phyloP scores from a whole-genome alignment of 2,888 invertebrate genomes.

The Leptinotarsa juncta region DNA sequence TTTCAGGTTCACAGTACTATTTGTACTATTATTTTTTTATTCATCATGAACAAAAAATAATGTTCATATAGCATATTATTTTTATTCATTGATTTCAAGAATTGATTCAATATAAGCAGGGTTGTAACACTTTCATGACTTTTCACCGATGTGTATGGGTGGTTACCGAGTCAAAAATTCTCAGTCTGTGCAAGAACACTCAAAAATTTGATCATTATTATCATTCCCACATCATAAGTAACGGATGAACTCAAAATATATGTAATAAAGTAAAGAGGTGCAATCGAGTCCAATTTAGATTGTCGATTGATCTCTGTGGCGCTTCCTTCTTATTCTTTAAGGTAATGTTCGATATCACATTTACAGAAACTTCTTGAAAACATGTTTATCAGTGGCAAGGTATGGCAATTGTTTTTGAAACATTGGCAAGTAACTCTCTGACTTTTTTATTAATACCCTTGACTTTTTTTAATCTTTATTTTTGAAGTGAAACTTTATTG shows the following conservation, averaged over 20 bases:
- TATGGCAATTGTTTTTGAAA: neutral
- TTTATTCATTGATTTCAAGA: neutral
- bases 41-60: too few species aligned
- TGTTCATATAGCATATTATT: too few species aligned
- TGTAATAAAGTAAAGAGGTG: neutral
- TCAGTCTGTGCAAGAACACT: neutral
- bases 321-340: too few species aligned
- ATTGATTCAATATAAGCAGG: neutral
- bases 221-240: neutral
- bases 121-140: neutral
- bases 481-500: neutral
- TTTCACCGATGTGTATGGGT: neutral
- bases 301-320: neutral
- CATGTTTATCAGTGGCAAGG: too few species aligned
- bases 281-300: neutral
- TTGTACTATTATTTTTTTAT: too few species aligned
- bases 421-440: neutral
- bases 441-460: neutral
- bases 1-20: too few species aligned
- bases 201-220: neutral
- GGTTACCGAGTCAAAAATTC: neutral
- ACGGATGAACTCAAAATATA: neutral
- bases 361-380: neutral
- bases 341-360: neutral
- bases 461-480: neutral